A percentile compares a stretch with the other conserved stretches of the same genome.
Evolutionary conservation across 1,140 invertebrate species (phyloP).

Genomic region (Drosophila ananassae): DNA sequence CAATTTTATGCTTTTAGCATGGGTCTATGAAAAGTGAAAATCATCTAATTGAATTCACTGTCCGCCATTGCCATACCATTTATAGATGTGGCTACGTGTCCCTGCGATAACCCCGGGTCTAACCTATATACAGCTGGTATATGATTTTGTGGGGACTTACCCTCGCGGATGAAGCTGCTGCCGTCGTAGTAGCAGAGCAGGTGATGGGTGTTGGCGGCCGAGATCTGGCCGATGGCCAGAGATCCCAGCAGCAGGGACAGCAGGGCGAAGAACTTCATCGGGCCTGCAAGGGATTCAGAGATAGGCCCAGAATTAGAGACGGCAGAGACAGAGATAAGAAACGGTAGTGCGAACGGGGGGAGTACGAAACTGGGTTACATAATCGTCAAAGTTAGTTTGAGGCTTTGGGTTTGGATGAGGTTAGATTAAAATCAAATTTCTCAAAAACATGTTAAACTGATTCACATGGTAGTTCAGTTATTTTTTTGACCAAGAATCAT

Average conservation of each 20-base stretch:
- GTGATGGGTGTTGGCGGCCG: constrained; percentile 83
- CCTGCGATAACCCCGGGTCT: constrained; percentile 34
- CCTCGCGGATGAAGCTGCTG: constrained; percentile 87
- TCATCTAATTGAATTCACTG: constrained; percentile 49
- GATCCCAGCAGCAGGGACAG: constrained; percentile 79
- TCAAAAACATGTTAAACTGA: too few species aligned
- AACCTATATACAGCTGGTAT: constrained; percentile 7
- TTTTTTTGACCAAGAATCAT: too few species aligned
- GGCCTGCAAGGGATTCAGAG: constrained; percentile 16
- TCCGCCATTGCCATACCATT: neutral
- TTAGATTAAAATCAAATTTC: too few species aligned
- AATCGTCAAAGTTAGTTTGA: neutral
- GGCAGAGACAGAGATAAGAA: neutral
- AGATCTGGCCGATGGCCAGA: constrained; percentile 61
- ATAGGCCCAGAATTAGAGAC: neutral
- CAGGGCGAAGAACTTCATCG: constrained; percentile 74
- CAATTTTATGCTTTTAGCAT: constrained; percentile 38
- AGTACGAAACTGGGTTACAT: neutral
- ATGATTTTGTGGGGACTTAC: constrained; percentile 84
- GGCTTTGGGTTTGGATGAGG: too few species aligned
- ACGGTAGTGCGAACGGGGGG: neutral
- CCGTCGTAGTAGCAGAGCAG: constrained; percentile 90
- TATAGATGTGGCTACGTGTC: neutral
- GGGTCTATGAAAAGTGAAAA: constrained; percentile 62
- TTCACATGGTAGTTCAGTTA: too few species aligned